Conservation (phyloP, 2,113 vertebrate genomes). For the Erpornis zantholeuca region DNA sequence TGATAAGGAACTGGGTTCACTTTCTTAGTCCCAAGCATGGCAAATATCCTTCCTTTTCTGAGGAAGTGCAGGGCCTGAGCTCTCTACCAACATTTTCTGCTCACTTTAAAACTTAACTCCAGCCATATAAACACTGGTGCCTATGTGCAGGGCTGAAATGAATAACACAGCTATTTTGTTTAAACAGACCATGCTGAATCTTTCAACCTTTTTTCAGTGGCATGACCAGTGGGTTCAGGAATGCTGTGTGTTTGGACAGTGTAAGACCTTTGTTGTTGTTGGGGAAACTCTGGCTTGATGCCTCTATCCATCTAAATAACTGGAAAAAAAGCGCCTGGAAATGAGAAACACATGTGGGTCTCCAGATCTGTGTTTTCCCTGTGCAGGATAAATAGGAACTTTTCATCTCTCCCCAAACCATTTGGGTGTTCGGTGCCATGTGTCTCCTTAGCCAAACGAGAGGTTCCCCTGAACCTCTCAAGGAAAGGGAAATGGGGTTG, state of each 20-base stretch:
- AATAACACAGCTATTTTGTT: slow-evolving; percentile 14
- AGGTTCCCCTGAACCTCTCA: slow-evolving; percentile 18
- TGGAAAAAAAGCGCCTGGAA: slow-evolving; percentile 62
- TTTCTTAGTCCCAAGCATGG: neutral
- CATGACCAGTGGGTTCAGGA: slow-evolving; percentile 53
- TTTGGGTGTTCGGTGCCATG: neutral
- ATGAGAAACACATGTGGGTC: slow-evolving; percentile 66
- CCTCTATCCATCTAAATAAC: slow-evolving; percentile 65
- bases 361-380: slow-evolving; percentile 61
- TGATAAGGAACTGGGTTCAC: neutral
- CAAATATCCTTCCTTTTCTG: neutral
- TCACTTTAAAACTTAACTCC: slow-evolving; percentile 3
- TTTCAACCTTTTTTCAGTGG: slow-evolving; percentile 50
- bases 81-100: slow-evolving; percentile 30
- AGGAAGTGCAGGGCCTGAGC: neutral
- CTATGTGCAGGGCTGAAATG: neutral
- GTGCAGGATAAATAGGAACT: slow-evolving; percentile 60
- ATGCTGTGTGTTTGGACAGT: slow-evolving; percentile 66
- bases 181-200: slow-evolving; percentile 25
- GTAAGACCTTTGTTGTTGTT: slow-evolving; percentile 62
- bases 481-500: slow-evolving; percentile 48
- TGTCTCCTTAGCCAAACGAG: slow-evolving; percentile 42
- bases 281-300: slow-evolving; percentile 70
- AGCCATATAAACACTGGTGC: slow-evolving; percentile 23
- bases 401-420: slow-evolving; percentile 49